Evolutionary conservation across 92 coral and sea anemone genomes (phyloP).

Genomic region (Anthopleura xanthogrammica): DNA sequence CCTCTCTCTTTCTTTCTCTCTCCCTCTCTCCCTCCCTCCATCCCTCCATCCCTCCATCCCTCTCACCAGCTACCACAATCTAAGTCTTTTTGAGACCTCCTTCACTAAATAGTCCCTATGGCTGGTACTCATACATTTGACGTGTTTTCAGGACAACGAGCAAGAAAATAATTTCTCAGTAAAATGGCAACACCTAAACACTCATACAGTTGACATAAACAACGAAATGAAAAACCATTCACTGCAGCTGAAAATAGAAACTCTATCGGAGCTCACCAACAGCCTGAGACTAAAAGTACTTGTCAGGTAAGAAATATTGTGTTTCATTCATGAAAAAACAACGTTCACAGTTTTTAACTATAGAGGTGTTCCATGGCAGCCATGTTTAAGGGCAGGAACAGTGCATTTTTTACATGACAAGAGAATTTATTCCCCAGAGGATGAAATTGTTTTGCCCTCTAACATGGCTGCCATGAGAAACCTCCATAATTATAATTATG

Average conservation of each 20-base stretch:
- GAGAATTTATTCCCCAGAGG: too few species aligned
- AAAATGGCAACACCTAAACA: constrained; percentile 48
- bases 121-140: not conserved
- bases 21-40: too few species aligned
- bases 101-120: not conserved
- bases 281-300: constrained; percentile 52
- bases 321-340: too few species aligned
- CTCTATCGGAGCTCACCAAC: constrained; percentile 36
- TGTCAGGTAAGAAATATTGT: constrained; percentile 31
- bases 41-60: too few species aligned
- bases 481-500: too few species aligned
- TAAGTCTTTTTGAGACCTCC: not conserved
- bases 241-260: constrained; percentile 41
- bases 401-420: too few species aligned
- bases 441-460: too few species aligned
- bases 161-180: constrained; percentile 18
- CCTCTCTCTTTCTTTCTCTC: too few species aligned
- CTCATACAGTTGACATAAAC: constrained; percentile 40
- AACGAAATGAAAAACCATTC: constrained; percentile 45
- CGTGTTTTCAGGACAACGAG: constrained; percentile 14
- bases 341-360: too few species aligned
- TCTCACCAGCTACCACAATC: not conserved
- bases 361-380: too few species aligned
- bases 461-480: too few species aligned
- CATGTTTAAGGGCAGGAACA: too few species aligned